Base-by-base conservation (phyloP, 2,888 invertebrate genomes). In the Drosophila cognata region DNA sequence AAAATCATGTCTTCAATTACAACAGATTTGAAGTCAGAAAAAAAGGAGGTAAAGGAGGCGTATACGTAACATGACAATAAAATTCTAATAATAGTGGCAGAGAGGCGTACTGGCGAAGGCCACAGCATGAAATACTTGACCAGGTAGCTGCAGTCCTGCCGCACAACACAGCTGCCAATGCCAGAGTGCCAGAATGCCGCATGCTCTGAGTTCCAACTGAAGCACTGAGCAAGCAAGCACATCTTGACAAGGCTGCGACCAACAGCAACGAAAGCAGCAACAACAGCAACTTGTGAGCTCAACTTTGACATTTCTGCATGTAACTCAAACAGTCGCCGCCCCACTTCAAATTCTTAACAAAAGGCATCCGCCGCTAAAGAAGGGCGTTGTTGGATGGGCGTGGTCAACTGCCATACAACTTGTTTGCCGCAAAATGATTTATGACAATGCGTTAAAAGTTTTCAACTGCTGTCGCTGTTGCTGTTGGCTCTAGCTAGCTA, bases 391-490 rank as follows among this genome's bases (percentile, higher is more conserved):
- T 10, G 16, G 5, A 4, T 58, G 71, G 83, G 75, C 73, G 75
- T 77, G 71, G 78, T 65, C 61, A 60, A 55, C 43, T 60, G 51
- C 38, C 58, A 77, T 61, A 60, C 74, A 74, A 70, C 79, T 84
- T 88, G 84, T 85, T 87, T 88, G 78, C 82, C 79, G 82, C 83
- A 85, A 78, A 85, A 85, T 87, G 88, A 87, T 87, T 87, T 88
- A 87, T 87, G 88, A 87, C 85, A 87, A 81, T 79, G 83, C 77
- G 77, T 74, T 75, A 77, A 87, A 80, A 87, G 68, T 79, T 82
- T 75, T 67, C 70, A 48, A 68, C 56, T 56, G 64, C 50, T 67
- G 50, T 38, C 13, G 55, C 55, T 55, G 16, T 21, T 71, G 65
- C 58, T 33, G 53, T 52, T 52, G 58, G 33, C 48, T 55, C 41